phyloP scores from a whole-genome alignment of 2,797 vertebrate genomes.

The Dallia pectoralis region DNA sequence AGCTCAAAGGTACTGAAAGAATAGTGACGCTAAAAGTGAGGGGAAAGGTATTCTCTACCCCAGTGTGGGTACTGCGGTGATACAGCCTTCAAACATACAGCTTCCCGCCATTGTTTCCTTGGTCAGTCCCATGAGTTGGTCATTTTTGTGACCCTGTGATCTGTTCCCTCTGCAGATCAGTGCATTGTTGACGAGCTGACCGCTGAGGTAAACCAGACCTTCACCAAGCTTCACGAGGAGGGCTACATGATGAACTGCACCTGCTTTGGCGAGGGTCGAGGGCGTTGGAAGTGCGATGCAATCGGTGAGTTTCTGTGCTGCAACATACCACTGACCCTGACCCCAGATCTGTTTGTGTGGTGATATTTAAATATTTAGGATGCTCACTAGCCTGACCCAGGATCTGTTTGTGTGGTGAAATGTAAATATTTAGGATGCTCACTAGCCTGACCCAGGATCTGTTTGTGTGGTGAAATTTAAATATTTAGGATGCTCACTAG shows the following conservation, averaged over 20 bases:
- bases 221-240: conserved; percentile 91
- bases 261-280: conserved; percentile 93
- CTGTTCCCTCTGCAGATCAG: conserved; percentile 77
- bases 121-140: too few relatives aligned
- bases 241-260: conserved; percentile 97
- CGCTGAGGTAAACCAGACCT: conserved; percentile 94
- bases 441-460: too few relatives aligned
- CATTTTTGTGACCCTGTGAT: neutral
- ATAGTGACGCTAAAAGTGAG: neutral
- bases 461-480: too few relatives aligned
- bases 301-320: conserved; percentile 79
- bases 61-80: too few relatives aligned
- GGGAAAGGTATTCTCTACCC: too few relatives aligned
- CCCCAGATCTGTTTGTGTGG: neutral
- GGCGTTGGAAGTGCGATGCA: conserved; percentile 96
- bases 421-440: too few relatives aligned
- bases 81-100: too few relatives aligned
- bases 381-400: neutral
- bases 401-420: too few relatives aligned
- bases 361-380: neutral
- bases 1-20: conserved; percentile 64
- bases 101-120: too few relatives aligned
- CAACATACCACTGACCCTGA: neutral
- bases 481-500: too few relatives aligned
- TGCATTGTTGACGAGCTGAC: conserved; percentile 90